Evolutionary conservation across 2,113 vertebrate genomes (phyloP).

Genomic region (Fulmarus glacialis): DNA sequence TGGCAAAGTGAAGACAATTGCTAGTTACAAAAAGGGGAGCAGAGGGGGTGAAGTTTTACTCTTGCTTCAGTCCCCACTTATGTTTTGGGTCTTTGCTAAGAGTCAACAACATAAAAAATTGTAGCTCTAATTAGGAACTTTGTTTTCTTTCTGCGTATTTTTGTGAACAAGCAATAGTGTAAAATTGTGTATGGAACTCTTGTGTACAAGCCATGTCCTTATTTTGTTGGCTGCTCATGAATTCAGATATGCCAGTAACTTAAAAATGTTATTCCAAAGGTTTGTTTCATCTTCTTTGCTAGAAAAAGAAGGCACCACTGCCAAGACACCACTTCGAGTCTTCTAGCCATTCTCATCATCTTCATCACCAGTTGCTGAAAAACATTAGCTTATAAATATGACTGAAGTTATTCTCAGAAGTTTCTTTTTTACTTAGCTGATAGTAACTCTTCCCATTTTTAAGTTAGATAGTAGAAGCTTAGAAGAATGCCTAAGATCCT

Average conservation of each 20-base stretch:
- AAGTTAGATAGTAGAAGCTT: background rate
- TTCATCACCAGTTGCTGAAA: background rate
- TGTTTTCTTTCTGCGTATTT: background rate
- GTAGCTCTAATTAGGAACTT: background rate
- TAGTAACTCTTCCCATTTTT: background rate
- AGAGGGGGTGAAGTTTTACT: background rate
- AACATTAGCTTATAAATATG: background rate
- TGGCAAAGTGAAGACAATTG: background rate
- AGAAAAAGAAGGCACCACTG: background rate
- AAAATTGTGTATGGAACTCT: background rate
- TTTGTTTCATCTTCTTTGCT: background rate
- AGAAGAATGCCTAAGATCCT: background rate
- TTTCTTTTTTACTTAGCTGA: background rate
- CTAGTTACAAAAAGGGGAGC: background rate
- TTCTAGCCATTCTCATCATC: background rate
- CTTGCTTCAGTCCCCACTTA: background rate
- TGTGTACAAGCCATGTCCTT: background rate
- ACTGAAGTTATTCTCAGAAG: background rate
- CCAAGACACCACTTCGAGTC: background rate
- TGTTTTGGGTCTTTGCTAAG: background rate
- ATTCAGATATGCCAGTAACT: background rate
- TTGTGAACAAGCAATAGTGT: background rate
- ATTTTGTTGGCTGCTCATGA: background rate
- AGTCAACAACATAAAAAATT: background rate
- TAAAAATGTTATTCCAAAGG: background rate